Base-by-base conservation (phyloP, 2,888 invertebrate genomes). In the Tetanocera ferruginea region DNA sequence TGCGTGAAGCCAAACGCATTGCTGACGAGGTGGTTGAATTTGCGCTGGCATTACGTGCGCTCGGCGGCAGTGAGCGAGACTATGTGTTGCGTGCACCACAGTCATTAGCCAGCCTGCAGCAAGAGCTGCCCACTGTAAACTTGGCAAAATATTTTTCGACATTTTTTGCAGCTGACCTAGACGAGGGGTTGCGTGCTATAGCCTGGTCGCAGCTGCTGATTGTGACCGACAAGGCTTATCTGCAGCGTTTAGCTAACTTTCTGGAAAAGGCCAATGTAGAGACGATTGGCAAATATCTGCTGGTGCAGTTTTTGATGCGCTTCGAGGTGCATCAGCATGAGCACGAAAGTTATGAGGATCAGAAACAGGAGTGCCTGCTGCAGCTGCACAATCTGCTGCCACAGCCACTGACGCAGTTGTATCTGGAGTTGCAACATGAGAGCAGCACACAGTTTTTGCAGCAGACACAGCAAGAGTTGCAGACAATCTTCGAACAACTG, bases 251-350 rank as follows among this genome's bases (percentile, higher is more conserved):
- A 49, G 52, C 74, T 11, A 25, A 25, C 0, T 76, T 87, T 5
- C 72, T 86, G 5, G 49, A 51, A 0, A 28, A 55, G 3, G 77
- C 83, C 0, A 84, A 83, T 43, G 43, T 81, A 0, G 79, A 85
- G 1, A 81, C 83, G 0, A 67, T 87, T 0, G 87, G 85, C 74
- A 85, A 85, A 2, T 87, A 86, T 80, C 80, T 88, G 77, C 73
- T 88, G 3, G 79, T 87, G 14, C 87, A 86, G 67, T 81, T 89
- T 67, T 79, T 89, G n/a, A 83, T 82, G 0, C 85, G 86, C 37
- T 88, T 88, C 51, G 85, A 88, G 70, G 76, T 88, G 28, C 81
- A 84, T 6, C 77, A 85, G 78, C 86, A 88, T 11, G 87, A 85
- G 43, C 82, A 85, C 3, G 83, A 83, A 0, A 52, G 80, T 3